These are phyloP conservation scores for Pandemis cinnamomeana DNA, from an alignment of 2,888 invertebrate species.

Conservation along the genomic window DNA sequence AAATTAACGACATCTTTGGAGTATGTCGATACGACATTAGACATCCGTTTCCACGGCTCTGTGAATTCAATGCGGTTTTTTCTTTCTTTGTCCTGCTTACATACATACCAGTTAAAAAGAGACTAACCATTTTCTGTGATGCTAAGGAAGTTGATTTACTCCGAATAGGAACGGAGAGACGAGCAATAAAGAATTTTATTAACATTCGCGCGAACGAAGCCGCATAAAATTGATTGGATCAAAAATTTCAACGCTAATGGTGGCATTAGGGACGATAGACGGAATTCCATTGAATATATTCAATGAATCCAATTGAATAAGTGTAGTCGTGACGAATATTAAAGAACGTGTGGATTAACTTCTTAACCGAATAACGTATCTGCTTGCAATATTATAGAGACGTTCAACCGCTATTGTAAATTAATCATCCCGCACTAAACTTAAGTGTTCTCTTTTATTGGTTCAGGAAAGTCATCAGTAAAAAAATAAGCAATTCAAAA, in stretches of 20 bases:
- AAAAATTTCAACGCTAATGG: constrained; percentile 42
- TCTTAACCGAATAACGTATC: not conserved
- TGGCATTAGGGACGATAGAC: constrained; percentile 33
- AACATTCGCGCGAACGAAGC: constrained; percentile 41
- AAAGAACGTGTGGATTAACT: constrained; percentile 23
- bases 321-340: constrained; percentile 22
- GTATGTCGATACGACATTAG: constrained; percentile 26
- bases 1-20: constrained; percentile 40
- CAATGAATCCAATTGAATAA: constrained; percentile 38
- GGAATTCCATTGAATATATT: constrained; percentile 39
- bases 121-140: constrained; percentile 1
- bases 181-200: constrained; percentile 42
- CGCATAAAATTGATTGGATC: constrained; percentile 42
- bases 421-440: no score
- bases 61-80: not conserved
- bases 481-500: not conserved
- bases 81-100: not conserved
- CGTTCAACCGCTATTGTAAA: not conserved
- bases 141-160: not conserved
- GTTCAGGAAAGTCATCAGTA: not conserved
- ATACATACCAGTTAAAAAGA: not conserved
- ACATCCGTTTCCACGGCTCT: not conserved
- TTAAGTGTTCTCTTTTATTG: no score
- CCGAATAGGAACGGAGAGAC: constrained; percentile 19
- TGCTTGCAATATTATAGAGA: not conserved